Evolutionary conservation across 1,140 invertebrate genomes (phyloP).

Genomic region (Trichoplusia ni): DNA sequence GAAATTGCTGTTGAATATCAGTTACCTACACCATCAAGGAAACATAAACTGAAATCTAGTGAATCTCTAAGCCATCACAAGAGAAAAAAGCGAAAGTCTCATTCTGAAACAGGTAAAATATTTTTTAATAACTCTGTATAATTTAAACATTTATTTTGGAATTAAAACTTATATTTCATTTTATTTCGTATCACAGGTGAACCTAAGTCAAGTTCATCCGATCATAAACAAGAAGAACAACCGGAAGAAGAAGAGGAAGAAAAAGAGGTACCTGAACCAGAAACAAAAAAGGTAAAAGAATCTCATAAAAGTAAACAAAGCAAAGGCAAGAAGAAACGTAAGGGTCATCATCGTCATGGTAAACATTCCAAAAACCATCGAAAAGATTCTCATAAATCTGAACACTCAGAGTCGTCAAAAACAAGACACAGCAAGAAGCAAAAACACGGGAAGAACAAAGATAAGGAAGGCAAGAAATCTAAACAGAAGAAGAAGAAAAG

Average conservation of each 20-base stretch:
- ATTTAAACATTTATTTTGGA: background rate
- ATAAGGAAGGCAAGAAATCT: slow-evolving; percentile 68
- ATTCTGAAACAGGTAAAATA: slow-evolving; percentile 61
- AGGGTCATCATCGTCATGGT: slow-evolving; percentile 79
- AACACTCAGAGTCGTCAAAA: slow-evolving; percentile 51
- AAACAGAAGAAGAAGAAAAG: slow-evolving; percentile 77
- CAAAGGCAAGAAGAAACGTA: slow-evolving; percentile 75
- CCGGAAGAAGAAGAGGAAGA: slow-evolving; percentile 53
- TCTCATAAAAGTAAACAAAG: slow-evolving; percentile 77
- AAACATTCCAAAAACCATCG: slow-evolving; percentile 80
- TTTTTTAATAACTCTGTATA: background rate
- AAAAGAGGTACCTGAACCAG: slow-evolving; percentile 42
- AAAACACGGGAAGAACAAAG: slow-evolving; percentile 65
- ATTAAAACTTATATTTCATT: slow-evolving; percentile 4
- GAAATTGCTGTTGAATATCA: slow-evolving; percentile 86
- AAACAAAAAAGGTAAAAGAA: slow-evolving; percentile 64
- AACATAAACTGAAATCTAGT: slow-evolving; percentile 70
- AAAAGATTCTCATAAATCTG: slow-evolving; percentile 64
- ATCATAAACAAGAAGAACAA: slow-evolving; percentile 63
- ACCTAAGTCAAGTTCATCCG: slow-evolving; percentile 63
- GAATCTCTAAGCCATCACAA: slow-evolving; percentile 67
- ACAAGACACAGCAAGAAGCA: slow-evolving; percentile 66
- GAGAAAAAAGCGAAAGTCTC: slow-evolving; percentile 74
- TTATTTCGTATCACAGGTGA: slow-evolving; percentile 51
- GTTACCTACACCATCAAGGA: slow-evolving; percentile 79